These are phyloP conservation scores for Apodemus agrarius DNA, from an alignment of 2,797 vertebrate species.

Conservation along the genomic window DNA sequence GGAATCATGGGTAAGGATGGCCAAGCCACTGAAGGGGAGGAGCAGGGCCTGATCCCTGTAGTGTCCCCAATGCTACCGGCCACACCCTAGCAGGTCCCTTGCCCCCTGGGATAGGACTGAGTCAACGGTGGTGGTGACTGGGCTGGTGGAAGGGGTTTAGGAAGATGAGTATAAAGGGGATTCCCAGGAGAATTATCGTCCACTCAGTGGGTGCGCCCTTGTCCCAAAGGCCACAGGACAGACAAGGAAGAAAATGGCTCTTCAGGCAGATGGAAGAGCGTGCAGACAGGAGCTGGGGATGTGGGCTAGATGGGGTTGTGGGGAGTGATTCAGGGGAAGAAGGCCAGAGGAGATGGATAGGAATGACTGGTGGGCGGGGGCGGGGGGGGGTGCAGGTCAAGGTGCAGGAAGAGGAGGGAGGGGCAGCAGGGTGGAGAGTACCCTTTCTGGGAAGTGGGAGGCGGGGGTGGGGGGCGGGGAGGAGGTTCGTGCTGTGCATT, in stretches of 20 bases:
- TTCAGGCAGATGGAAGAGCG: background rate
- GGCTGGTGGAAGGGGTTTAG: background rate
- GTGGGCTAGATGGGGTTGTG: background rate
- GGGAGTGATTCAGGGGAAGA: too few species aligned
- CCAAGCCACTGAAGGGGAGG: background rate
- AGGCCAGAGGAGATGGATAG: background rate
- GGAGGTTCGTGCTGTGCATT: conserved; percentile 69
- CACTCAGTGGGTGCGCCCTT: background rate
- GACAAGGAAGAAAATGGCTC: background rate
- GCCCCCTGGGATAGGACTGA: background rate
- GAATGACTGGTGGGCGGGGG: background rate
- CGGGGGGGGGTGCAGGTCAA: conserved; percentile 52
- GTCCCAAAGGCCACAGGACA: background rate
- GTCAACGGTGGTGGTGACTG: background rate
- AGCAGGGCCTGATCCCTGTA: background rate
- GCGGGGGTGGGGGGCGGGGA: background rate
- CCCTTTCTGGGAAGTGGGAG: conserved; percentile 81
- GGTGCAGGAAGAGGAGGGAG: conserved; percentile 80
- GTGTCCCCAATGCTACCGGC: background rate
- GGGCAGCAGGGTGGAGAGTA: conserved; percentile 67
- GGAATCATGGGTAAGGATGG: background rate
- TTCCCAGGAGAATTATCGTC: background rate
- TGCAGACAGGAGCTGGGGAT: background rate
- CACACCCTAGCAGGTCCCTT: background rate
- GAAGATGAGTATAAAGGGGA: background rate